A percentile compares a stretch with the other conserved stretches of the same genome.
phyloP scores from a whole-genome alignment of 2,888 invertebrate species.

The Lordiphosa andalusiaca region DNA sequence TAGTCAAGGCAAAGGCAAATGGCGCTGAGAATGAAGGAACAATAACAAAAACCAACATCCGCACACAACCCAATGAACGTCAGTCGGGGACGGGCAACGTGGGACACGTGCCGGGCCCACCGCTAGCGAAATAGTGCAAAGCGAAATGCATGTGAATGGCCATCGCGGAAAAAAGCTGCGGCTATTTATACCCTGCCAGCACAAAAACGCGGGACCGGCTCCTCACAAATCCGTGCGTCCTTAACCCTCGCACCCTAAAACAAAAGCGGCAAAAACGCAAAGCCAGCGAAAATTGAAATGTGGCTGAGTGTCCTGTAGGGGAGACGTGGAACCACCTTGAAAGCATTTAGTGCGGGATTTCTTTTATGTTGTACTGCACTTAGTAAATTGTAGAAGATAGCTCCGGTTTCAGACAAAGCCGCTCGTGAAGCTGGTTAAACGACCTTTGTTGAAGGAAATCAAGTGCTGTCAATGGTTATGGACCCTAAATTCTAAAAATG shows the following conservation, averaged over 20 bases:
- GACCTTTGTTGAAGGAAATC: neutral
- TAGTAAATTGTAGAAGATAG: constrained; percentile 22
- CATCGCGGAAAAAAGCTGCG: constrained; percentile 28
- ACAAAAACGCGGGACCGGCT: constrained; percentile 16
- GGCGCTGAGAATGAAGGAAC: constrained; percentile 55
- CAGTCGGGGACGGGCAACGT: constrained; percentile 23
- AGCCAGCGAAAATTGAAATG: constrained; percentile 26
- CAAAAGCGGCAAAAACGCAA: constrained; percentile 6
- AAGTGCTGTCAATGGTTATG: neutral
- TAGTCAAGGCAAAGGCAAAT: constrained; percentile 39
- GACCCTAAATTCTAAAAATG: no score
- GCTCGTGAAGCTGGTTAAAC: no score
- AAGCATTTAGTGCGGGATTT: constrained; percentile 13
- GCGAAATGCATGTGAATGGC: constrained; percentile 25
- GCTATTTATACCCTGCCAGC: constrained; percentile 30
- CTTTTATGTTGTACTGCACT: constrained; percentile 27
- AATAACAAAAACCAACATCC: constrained; percentile 69
- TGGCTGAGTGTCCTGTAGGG: neutral
- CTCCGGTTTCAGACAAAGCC: neutral
- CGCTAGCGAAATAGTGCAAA: constrained; percentile 17
- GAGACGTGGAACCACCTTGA: constrained; percentile 15
- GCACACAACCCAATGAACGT: constrained; percentile 66
- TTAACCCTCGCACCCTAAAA: constrained; percentile 23
- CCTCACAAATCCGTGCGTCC: constrained; percentile 28
- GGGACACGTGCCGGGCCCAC: constrained; percentile 22